Evolutionary conservation across 2,888 invertebrate genomes (phyloP), one percentile per base, ranked within the genome.

Genomic region (Orthonevra nobilis): DNA sequence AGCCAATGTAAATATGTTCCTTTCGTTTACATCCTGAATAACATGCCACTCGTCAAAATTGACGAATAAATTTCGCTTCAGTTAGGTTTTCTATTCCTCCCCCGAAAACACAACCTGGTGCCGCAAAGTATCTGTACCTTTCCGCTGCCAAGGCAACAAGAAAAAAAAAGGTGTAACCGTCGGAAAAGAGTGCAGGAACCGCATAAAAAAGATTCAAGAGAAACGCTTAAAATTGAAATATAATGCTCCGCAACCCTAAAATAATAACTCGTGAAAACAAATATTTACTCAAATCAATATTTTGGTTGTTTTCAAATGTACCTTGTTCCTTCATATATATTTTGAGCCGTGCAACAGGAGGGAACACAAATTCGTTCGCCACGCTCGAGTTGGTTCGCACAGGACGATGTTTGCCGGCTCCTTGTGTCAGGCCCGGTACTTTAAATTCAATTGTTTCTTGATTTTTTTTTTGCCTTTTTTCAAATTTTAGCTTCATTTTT

Each of bases 261-360:
- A 70, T 70, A 77, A 77, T 77, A 77, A 77, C 70, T 69, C 50
- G 50, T 38, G 56, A 77, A 28, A 54, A 58, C 64, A 77, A 77
- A 77, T 58, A 77, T 77, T 77, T 77, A 60, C 48, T 70, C 32
- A 77, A 77, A 77, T 77, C 77, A 70, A 77, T 77, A 64, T 60
- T 34, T 7, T 26, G 17, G 38, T 54, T 36, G 20, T 19, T 30
- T 10, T 44, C n/a, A n/a, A n/a, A n/a, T 42, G 40, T 9, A 7
- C 17, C 1, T 4, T 28, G 1, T 26, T 5, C 20, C 1, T 12
- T 7, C 6, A 14, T 12, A 38, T 38, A 26, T 3, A 15, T 2
- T 14, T 28, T 19, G n/a, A 30, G 38, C 10, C 38, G 54, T 75
- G 50, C 56, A 63, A 63, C 68, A 69, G 54, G 61, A 54, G 66